These are phyloP conservation scores for Ammospiza nelsoni DNA, from an alignment of 2,113 vertebrate genomes.

Conservation along the genomic window DNA sequence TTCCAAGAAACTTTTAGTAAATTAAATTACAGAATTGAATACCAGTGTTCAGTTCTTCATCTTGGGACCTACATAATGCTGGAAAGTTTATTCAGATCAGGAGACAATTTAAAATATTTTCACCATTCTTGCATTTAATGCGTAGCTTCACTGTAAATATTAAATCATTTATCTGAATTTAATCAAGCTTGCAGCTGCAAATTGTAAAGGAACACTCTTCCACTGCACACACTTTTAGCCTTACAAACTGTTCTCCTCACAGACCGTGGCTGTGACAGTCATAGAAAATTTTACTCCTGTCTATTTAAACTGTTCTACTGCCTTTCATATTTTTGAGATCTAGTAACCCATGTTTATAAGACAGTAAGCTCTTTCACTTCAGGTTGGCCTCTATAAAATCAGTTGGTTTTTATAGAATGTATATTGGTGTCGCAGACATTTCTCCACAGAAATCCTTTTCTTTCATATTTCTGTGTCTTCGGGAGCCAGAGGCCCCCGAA, in stretches of 20 bases:
- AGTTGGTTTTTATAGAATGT: neutral
- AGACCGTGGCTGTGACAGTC: neutral
- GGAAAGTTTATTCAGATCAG: neutral
- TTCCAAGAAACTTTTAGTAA: constrained; percentile 3
- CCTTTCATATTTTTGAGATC: neutral
- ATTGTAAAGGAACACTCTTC: neutral
- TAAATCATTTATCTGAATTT: constrained; percentile 14
- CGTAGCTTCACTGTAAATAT: neutral
- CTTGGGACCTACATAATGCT: neutral
- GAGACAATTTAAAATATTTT: constrained; percentile 14
- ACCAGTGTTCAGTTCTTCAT: neutral
- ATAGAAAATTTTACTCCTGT: neutral
- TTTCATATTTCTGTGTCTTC: no score
- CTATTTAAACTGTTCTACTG: neutral
- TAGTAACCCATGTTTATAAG: neutral
- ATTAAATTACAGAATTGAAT: neutral
- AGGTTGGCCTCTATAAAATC: neutral
- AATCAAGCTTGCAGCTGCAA: neutral
- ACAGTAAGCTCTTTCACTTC: neutral
- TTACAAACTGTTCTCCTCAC: neutral
- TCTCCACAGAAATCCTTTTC: no score
- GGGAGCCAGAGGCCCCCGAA: no score
- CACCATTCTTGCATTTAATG: neutral
- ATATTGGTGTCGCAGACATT: neutral
- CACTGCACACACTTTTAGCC: neutral